A percentile compares a stretch with the other conserved stretches of the same genome.
These are phyloP conservation scores for Meganola albula DNA, from an alignment of 2,888 invertebrate species.

Conservation along the genomic window DNA sequence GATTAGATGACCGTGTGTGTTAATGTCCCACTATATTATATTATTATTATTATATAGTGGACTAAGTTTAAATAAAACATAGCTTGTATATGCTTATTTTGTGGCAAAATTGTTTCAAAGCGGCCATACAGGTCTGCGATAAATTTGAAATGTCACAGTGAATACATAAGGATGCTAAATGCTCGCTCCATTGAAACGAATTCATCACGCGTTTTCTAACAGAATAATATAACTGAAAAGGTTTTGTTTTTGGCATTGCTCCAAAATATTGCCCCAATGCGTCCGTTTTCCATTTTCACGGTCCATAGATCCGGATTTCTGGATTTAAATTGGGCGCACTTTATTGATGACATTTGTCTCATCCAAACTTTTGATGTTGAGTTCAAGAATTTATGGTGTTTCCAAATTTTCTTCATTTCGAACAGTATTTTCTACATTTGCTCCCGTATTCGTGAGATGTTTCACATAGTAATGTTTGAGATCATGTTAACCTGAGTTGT, in stretches of 20 bases:
- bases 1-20: too few relatives aligned
- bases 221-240: slow-evolving; percentile 7
- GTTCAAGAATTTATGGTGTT: too few relatives aligned
- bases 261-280: slow-evolving; percentile 16
- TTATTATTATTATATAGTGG: too few relatives aligned
- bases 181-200: slow-evolving; percentile 11
- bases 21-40: too few relatives aligned
- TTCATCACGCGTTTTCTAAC: slow-evolving; percentile 13
- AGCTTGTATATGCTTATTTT: neutral
- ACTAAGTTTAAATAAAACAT: neutral
- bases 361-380: too few relatives aligned
- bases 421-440: too few relatives aligned
- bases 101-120: neutral
- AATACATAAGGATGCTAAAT: slow-evolving; percentile 6
- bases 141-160: neutral
- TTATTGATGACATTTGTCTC: slow-evolving; percentile 1
- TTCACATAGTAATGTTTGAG: too few relatives aligned
- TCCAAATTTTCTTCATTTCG: too few relatives aligned
- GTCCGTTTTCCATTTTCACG: slow-evolving; percentile 16
- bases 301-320: slow-evolving; percentile 9
- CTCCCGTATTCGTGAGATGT: too few relatives aligned
- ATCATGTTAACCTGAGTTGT: too few relatives aligned
- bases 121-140: neutral
- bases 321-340: slow-evolving; percentile 12
- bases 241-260: slow-evolving; percentile 18